Conservation (phyloP, 1,140 invertebrate genomes). For the Leptonema lineaticorne region DNA sequence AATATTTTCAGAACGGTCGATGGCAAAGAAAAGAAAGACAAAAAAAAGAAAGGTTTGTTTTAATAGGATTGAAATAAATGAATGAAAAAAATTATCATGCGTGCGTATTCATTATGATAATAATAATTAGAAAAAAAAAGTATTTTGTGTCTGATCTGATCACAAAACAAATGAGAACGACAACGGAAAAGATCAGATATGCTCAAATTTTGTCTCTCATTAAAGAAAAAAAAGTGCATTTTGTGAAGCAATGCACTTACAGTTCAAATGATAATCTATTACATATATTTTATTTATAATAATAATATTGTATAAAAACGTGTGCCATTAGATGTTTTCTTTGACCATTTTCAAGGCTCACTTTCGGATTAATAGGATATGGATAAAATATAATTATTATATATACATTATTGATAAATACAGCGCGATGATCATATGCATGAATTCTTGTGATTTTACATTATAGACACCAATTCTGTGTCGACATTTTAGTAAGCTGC, state of each 20-base stretch:
- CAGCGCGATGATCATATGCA: too few relatives aligned
- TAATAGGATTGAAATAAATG: constrained; percentile 46
- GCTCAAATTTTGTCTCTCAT: constrained; percentile 41
- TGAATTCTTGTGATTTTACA: constrained; percentile 17
- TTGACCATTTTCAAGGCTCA: constrained; percentile 14
- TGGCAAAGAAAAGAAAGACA: constrained; percentile 58
- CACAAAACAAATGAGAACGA: too few relatives aligned
- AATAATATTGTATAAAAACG: constrained; percentile 38
- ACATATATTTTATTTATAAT: too few relatives aligned
- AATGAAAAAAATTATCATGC: constrained; percentile 32
- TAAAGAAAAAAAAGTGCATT: constrained; percentile 25
- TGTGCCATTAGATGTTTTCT: constrained; percentile 42
- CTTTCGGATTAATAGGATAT: constrained; percentile 20
- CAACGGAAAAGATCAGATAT: constrained; percentile 28
- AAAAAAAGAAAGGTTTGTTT: constrained; percentile 61
- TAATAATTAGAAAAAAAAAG: too few relatives aligned
- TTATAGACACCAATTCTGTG: constrained; percentile 1
- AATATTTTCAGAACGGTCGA: constrained; percentile 55
- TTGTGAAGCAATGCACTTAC: constrained; percentile 19
- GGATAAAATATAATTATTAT: not conserved
- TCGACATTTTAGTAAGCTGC: constrained; percentile 11
- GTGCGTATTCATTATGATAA: constrained; percentile 39
- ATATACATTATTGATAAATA: too few relatives aligned
- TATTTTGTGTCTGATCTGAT: constrained; percentile 33
- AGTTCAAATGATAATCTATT: constrained; percentile 27